These are phyloP conservation scores for Macrosiphum euphorbiae DNA, from an alignment of 2,888 invertebrate genomes.

Conservation along the genomic window DNA sequence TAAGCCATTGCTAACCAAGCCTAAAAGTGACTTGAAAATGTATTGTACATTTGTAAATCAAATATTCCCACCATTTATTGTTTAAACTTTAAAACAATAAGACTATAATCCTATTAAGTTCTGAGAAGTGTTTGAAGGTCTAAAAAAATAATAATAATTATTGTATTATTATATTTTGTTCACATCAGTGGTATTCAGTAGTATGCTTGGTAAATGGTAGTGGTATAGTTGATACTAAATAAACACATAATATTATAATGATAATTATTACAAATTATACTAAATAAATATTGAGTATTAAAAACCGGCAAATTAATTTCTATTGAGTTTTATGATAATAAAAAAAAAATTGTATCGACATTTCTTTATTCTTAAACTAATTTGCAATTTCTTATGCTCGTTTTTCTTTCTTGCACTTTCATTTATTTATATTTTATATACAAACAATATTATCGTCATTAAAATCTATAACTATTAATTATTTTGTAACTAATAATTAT, in stretches of 20 bases:
- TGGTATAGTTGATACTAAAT: neutral
- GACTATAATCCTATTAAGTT: neutral
- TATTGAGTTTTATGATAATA: neutral
- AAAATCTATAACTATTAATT: neutral
- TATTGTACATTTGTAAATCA: neutral
- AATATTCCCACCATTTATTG: constrained; percentile 46
- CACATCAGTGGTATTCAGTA: neutral
- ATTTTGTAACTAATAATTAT: too few species aligned
- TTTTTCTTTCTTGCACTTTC: too few species aligned
- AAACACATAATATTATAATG: neutral
- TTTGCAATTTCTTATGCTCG: neutral
- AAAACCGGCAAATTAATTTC: neutral
- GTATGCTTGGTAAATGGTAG: neutral
- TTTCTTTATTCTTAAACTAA: neutral
- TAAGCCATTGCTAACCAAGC: constrained; percentile 14
- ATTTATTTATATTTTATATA: neutral
- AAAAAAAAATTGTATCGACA: neutral
- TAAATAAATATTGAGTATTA: neutral
- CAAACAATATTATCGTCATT: neutral
- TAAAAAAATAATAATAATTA: constrained; percentile 38
- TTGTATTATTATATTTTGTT: constrained; percentile 1
- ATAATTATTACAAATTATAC: neutral
- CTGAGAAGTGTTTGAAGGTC: constrained; percentile 35
- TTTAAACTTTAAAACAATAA: constrained; percentile 40
- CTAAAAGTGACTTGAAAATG: neutral